Evolutionary conservation across 2,888 invertebrate species (phyloP), one percentile per base, ranked within the genome.

Genomic region (Brachycybe producta): DNA sequence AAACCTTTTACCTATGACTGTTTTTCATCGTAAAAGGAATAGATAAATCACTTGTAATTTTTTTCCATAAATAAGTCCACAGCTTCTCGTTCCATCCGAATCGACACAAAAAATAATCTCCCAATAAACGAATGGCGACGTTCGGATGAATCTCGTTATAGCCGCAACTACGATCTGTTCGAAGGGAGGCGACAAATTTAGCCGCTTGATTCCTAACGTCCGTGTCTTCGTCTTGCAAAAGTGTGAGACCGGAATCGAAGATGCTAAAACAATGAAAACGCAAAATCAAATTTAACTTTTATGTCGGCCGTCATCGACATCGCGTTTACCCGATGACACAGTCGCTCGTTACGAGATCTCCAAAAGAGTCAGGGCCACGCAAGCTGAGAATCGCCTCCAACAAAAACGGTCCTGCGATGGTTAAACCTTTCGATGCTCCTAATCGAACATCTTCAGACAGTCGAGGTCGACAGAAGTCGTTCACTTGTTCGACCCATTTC

Each of bases 211-310:
- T 40, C 13, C 49, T 27, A 13, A 49, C 15, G 13, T 49, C 42
- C 13, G 15, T 17, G 17, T 49, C 30, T 34, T 49, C 49, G 3
- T 49, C 49, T 42, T 49, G 49, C 11, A 49, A 21, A 17, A 49
- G 21, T 5, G 17, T 21, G 23, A 42, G 7, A 15, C 32, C 28
- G 11, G 42, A 26, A 28, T 49, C 49, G 7, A 49, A 42, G 13
- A 49, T 42, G 7, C 44, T 44, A 34, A 44, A 7, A 32, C n/a
- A 11, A 30, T n/a, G 19, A 15, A 11, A 36, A 11, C 19, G 19
- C 36, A 30, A 13, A 30, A 15, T 19, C 15, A 8, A 36, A 8
- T 5, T 36, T 15, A 36, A 19, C 15, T 36, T 5, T 36, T 36
- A 5, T 19, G 8, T 30, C 32, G n/a, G 8, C 8, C 8, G 32